These are phyloP conservation scores for Rutpela maculata DNA, from an alignment of 2,888 invertebrate genomes.

Conservation along the genomic window DNA sequence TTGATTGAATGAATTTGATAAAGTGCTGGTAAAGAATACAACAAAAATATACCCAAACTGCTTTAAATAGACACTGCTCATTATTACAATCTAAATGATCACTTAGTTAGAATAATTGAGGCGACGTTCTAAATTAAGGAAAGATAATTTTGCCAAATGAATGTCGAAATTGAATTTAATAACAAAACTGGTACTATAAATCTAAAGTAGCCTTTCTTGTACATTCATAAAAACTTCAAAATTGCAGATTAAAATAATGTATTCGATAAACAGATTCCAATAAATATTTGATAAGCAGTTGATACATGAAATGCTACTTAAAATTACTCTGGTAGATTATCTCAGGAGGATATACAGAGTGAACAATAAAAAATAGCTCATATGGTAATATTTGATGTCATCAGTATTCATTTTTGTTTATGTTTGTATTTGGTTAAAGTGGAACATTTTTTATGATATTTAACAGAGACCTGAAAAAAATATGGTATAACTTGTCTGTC, in stretches of 20 bases:
- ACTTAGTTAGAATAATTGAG: slow-evolving; percentile 60
- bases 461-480: too few relatives aligned
- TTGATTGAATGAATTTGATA: too few relatives aligned
- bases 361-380: slow-evolving; percentile 43
- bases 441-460: too few relatives aligned
- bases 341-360: slow-evolving; percentile 50
- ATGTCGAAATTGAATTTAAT: slow-evolving; percentile 61
- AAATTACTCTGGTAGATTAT: slow-evolving; percentile 69
- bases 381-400: background rate
- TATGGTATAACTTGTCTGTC: too few relatives aligned
- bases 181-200: slow-evolving; percentile 62
- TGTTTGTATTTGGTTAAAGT: too few relatives aligned
- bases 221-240: slow-evolving; percentile 73
- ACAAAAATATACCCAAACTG: background rate
- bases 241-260: slow-evolving; percentile 72
- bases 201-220: slow-evolving; percentile 71
- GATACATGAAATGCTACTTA: slow-evolving; percentile 74
- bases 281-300: slow-evolving; percentile 73
- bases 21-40: background rate
- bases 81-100: slow-evolving; percentile 55
- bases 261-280: slow-evolving; percentile 73
- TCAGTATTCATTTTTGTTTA: background rate
- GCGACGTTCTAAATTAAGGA: slow-evolving; percentile 53
- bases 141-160: slow-evolving; percentile 56
- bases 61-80: background rate